These are phyloP conservation scores for Peromyscus maniculatus DNA, from an alignment of 2,113 vertebrate genomes.

Conservation along the genomic window DNA sequence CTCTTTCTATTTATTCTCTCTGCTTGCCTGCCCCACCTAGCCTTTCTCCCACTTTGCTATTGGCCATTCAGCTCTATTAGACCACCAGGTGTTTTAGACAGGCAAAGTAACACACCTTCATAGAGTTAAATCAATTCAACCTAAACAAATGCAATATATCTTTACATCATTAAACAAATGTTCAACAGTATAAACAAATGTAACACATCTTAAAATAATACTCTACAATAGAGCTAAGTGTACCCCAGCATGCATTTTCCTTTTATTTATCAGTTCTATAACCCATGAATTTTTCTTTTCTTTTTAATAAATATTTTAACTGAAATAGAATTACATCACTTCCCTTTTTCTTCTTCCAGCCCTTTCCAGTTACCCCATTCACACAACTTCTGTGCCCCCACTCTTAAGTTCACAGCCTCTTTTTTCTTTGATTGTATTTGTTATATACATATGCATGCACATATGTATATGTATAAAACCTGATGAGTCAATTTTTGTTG, in stretches of 20 bases:
- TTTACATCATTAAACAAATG: too few species aligned
- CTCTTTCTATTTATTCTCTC: too few species aligned
- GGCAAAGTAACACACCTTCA: too few species aligned
- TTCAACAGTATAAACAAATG: too few species aligned
- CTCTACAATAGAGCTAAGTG: neutral
- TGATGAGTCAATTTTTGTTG: neutral
- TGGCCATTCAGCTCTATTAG: too few species aligned
- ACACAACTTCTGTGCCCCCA: neutral
- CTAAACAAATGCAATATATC: too few species aligned
- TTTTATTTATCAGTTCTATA: neutral
- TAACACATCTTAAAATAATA: too few species aligned
- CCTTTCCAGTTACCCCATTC: neutral
- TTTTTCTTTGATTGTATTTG: neutral
- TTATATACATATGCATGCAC: neutral
- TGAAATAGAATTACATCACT: neutral
- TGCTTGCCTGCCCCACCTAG: too few species aligned
- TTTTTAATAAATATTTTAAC: neutral
- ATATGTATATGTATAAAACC: too few species aligned
- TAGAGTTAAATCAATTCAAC: too few species aligned
- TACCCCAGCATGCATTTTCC: neutral
- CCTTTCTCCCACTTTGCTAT: too few species aligned
- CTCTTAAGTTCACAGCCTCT: neutral
- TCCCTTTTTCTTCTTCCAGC: neutral
- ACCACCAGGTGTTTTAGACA: too few species aligned
- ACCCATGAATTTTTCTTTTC: neutral